Evolutionary conservation across 2,797 vertebrate genomes (phyloP).

Genomic region (Bradypus variegatus): DNA sequence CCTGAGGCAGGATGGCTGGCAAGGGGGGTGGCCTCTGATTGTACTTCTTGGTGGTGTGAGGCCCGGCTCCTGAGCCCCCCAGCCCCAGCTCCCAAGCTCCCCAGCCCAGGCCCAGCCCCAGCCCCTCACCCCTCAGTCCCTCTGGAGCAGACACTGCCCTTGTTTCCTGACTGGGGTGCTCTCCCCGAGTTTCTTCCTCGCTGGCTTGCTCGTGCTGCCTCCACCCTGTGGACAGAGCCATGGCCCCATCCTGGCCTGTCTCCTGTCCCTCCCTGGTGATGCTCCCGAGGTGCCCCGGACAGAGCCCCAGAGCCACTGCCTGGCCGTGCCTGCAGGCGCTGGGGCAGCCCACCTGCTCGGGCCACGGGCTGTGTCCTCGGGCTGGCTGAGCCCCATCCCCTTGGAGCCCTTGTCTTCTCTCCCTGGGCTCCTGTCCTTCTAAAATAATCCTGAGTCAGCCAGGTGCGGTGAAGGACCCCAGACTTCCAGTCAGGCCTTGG

Average conservation of each 20-base stretch:
- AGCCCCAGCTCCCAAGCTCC: no score
- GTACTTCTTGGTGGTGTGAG: no score
- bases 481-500: neutral
- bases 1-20: no score
- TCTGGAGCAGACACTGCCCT: rapidly evolving
- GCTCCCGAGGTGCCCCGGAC: rapidly evolving
- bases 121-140: neutral
- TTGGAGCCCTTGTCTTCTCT: neutral
- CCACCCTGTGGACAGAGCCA: neutral
- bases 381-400: rapidly evolving
- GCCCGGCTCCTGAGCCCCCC: no score
- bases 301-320: rapidly evolving
- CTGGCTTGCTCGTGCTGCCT: no score
- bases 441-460: neutral
- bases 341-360: neutral
- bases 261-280: rapidly evolving
- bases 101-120: no score
- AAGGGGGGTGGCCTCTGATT: no score
- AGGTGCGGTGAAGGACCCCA: rapidly evolving
- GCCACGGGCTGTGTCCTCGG: rapidly evolving
- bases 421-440: neutral
- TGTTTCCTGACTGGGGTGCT: neutral
- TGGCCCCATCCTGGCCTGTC: no score
- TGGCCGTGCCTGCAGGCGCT: rapidly evolving
- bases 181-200: rapidly evolving